Evolutionary conservation across 2,888 invertebrate species (phyloP), one percentile per base, ranked within the genome.

Genomic region (Epicampocera succincta): DNA sequence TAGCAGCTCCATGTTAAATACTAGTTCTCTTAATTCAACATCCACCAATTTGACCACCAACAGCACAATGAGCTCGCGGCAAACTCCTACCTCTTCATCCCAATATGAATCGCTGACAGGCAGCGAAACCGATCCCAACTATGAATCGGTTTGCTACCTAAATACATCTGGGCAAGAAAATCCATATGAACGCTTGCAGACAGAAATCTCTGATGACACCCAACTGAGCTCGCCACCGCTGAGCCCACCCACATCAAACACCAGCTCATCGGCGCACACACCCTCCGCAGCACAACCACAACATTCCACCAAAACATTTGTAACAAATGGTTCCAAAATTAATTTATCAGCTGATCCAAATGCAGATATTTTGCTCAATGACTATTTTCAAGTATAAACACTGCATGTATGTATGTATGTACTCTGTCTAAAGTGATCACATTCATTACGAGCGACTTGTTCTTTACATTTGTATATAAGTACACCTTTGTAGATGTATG

Each of bases 121-220:
- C 84, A 95, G 95, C 87, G 96, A 96, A 88, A 94, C 94, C 0
- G 96, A 96, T 92, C 95, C 96, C 0, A 96, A 96, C 88, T 96
- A 96, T 87, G 96, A 96, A 88, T 96, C 95, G 84, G 95, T 96
- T 0, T 95, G 94, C 85, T 95, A 95, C 90, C 92, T 94, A 86
- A 94, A 94, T 79, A 84, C 87, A 19, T 56, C 84, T 83, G 85
- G 82, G 6, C 85, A 84, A 15, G 94, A 94, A 65, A 94, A 95
- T 63, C 95, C 95, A 0, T 95, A 95, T 80, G 95, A 95, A 86
- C 92, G 92, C 85, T 91, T 94, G 13, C 91, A 92, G 52, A 91
- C 90, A 25, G 92, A 91, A 25, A 84, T 87, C 78, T 87, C 89
- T 21, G 84, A 82, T 75, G 89, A 87, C 44, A 88, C 89, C n/a